These are phyloP conservation scores for Azemiops feae DNA, from an alignment of 2,113 vertebrate species.

Conservation along the genomic window DNA sequence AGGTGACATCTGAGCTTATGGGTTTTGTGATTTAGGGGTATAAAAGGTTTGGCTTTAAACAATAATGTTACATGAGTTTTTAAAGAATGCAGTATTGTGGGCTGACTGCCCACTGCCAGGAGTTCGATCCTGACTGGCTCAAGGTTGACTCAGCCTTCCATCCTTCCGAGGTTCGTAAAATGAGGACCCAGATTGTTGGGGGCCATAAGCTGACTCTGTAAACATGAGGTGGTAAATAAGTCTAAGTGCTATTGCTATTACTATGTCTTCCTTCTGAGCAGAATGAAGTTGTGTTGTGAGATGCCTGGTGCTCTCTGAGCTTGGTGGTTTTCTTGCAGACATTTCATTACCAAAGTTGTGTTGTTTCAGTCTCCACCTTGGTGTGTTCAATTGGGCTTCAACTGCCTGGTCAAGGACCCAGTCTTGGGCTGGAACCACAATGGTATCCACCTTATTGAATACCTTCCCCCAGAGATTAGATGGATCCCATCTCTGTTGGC, in stretches of 20 bases:
- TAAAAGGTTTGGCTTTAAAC: not conserved
- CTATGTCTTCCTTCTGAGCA: not conserved
- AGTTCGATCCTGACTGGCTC: not conserved
- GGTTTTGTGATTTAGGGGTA: not conserved
- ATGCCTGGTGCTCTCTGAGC: no score
- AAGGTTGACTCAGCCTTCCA: not conserved
- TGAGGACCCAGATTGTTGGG: not conserved
- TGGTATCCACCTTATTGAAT: not conserved
- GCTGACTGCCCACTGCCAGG: not conserved
- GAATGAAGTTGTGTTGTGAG: not conserved
- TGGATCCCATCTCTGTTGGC: not conserved
- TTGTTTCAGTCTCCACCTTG: not conserved
- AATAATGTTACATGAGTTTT: not conserved
- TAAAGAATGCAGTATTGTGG: not conserved
- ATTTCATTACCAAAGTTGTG: not conserved
- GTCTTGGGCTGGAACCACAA: not conserved
- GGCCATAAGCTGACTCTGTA: not conserved
- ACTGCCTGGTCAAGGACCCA: not conserved
- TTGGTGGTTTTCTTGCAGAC: not conserved
- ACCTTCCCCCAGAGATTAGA: not conserved
- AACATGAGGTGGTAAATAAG: not conserved
- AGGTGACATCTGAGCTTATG: not conserved
- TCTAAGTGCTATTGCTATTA: not conserved
- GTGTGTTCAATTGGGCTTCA: not conserved
- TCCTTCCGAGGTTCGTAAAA: not conserved